Evolutionary conservation across 1,140 invertebrate species (phyloP), one percentile per base, ranked within the genome.

Genomic region (Diachasmimorpha longicaudata): DNA sequence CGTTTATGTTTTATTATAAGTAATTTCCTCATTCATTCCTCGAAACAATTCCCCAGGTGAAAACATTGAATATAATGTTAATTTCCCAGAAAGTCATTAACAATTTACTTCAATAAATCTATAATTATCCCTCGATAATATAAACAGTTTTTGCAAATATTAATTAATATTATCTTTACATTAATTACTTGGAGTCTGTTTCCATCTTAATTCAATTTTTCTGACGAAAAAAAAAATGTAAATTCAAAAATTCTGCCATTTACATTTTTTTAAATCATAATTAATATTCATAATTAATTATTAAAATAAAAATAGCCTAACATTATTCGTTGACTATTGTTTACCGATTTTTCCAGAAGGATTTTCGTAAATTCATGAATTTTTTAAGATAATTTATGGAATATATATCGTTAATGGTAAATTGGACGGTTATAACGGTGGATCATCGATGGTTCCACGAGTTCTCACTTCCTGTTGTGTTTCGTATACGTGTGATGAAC

Each of bases 201-300:
- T 91, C 90, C 90, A 91, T 91, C 81, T 90, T 90, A 55, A 88
- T 86, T n/a, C n/a, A n/a, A n/a, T n/a, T n/a, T n/a, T n/a, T n/a
- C 31, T 31, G 31, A 31, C 2, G 31, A 31, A 31, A 31, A 31
- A 31, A 2, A 31, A 31, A 3, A 6, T 31, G 31, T 31, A 31
- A 31, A 31, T 6, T 6, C 2, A 6, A 31, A 31, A 31, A 3
- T 31, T 31, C 31, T 6, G 2, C 6, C 31, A 31, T 31, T 31
- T 6, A 6, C 6, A 31, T 31, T 31, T 31, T 31, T 31, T 31
- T 31, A 31, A 31, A 31, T 31, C 6, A 31, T 31, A 31, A 31
- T 31, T 31, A 31, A 31, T 31, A 31, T n/a, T n/a, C n/a, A 31
- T 31, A 31, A 31, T 31, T 31, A 31, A 31, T 31, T 31, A 6